Conservation (phyloP, 2,888 invertebrate genomes). For the Lithosia quadra region DNA sequence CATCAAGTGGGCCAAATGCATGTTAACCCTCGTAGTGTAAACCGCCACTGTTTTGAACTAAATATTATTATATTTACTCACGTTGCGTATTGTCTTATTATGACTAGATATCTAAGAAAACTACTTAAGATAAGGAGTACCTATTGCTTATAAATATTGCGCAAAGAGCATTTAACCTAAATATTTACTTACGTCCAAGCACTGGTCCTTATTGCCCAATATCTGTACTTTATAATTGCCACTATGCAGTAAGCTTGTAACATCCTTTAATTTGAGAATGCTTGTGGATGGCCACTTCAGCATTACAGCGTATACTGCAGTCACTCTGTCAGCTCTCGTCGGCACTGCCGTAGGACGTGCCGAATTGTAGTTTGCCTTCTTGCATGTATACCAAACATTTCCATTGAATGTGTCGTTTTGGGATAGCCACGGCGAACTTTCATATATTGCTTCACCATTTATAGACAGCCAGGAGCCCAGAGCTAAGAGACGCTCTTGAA, state of each 20-base stretch:
- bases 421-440: slow-evolving; percentile 90
- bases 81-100: background rate
- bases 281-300: slow-evolving; percentile 90
- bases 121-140: slow-evolving; percentile 10
- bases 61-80: background rate
- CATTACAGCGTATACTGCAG: slow-evolving; percentile 89
- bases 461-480: slow-evolving; percentile 93
- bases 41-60: background rate
- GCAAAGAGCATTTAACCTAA: slow-evolving; percentile 21
- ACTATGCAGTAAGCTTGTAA: slow-evolving; percentile 59
- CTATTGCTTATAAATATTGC: background rate
- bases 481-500: slow-evolving; percentile 92
- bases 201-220: slow-evolving; percentile 62
- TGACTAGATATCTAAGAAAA: background rate
- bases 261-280: slow-evolving; percentile 69
- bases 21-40: background rate
- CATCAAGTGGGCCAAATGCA: background rate
- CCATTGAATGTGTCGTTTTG: slow-evolving; percentile 93
- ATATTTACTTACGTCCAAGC: slow-evolving; percentile 63
- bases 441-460: slow-evolving; percentile 96
- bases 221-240: slow-evolving; percentile 62
- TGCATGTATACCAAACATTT: slow-evolving; percentile 91
- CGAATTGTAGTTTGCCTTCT: slow-evolving; percentile 60
- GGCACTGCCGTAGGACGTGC: slow-evolving; percentile 59
- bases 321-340: slow-evolving; percentile 50